These are phyloP conservation scores for Dioctria rufipes DNA, from an alignment of 2,888 invertebrate species.

Conservation along the genomic window DNA sequence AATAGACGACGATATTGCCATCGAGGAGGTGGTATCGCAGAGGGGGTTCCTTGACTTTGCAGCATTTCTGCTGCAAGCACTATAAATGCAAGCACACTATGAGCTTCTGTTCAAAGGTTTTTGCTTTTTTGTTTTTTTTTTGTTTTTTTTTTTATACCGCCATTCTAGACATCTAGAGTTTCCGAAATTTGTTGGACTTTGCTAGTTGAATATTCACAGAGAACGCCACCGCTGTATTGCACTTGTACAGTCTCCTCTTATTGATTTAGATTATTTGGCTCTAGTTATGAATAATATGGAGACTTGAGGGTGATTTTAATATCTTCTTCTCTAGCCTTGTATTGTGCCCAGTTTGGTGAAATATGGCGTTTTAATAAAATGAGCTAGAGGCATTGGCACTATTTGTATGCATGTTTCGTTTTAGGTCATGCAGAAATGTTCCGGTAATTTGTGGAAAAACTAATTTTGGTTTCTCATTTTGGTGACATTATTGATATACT, in stretches of 20 bases:
- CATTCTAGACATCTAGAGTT: background rate
- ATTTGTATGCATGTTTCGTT: background rate
- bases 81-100: background rate
- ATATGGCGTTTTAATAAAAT: slow-evolving; percentile 28
- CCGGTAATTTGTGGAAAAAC: too few species aligned
- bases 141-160: background rate
- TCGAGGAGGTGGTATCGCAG: background rate
- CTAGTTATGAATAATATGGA: slow-evolving; percentile 41
- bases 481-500: too few species aligned
- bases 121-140: background rate
- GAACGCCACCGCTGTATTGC: slow-evolving; percentile 4
- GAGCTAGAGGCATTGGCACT: background rate
- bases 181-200: slow-evolving; percentile 1
- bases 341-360: slow-evolving; percentile 25
- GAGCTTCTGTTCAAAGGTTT: slow-evolving; percentile 5
- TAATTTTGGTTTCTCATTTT: too few species aligned
- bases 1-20: slow-evolving; percentile 29
- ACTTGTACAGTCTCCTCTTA: slow-evolving; percentile 9
- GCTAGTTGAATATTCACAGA: slow-evolving; percentile 37
- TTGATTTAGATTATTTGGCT: slow-evolving; percentile 47
- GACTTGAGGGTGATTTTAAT: slow-evolving; percentile 37
- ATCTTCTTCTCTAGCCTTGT: slow-evolving; percentile 21
- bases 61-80: background rate
- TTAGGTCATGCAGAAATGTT: too few species aligned
- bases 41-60: slow-evolving; percentile 5